These are phyloP conservation scores for Cyclina sinensis DNA, from an alignment of 1,140 invertebrate species.

Conservation along the genomic window DNA sequence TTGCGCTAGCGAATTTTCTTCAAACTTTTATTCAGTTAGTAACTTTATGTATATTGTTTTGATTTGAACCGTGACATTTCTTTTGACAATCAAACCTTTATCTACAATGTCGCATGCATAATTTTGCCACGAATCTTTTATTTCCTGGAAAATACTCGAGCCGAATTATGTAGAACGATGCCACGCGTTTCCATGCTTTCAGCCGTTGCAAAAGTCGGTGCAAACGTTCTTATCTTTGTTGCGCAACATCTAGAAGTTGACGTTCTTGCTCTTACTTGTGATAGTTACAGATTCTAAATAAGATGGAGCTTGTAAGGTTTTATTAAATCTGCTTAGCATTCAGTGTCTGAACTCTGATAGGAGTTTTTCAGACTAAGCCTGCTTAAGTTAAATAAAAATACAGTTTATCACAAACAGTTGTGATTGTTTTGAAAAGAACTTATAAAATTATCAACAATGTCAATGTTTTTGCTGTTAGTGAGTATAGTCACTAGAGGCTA, in stretches of 20 bases:
- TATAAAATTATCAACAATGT: too few relatives aligned
- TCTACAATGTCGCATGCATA: background rate
- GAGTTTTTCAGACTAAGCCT: too few relatives aligned
- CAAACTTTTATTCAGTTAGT: conserved; percentile 56
- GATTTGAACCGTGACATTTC: background rate
- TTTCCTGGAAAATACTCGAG: background rate
- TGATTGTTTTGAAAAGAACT: too few relatives aligned
- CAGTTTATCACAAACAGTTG: too few relatives aligned
- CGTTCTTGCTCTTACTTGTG: background rate
- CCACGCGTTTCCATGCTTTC: conserved; percentile 53
- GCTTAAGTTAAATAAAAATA: too few relatives aligned
- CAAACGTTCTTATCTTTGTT: background rate
- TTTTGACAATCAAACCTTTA: background rate
- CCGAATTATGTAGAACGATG: conserved; percentile 14
- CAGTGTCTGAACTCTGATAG: too few relatives aligned
- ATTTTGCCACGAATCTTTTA: background rate
- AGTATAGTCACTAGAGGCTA: too few relatives aligned
- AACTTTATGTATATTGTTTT: background rate
- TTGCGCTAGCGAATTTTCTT: conserved; percentile 56
- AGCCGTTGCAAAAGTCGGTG: conserved; percentile 2
- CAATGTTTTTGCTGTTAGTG: too few relatives aligned
- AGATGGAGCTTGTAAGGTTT: too few relatives aligned
- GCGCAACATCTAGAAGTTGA: background rate
- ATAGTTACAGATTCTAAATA: too few relatives aligned
- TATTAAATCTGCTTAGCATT: too few relatives aligned